Base-by-base conservation (phyloP, 2,797 vertebrate species). In the Schizothorax lantsangensis region DNA sequence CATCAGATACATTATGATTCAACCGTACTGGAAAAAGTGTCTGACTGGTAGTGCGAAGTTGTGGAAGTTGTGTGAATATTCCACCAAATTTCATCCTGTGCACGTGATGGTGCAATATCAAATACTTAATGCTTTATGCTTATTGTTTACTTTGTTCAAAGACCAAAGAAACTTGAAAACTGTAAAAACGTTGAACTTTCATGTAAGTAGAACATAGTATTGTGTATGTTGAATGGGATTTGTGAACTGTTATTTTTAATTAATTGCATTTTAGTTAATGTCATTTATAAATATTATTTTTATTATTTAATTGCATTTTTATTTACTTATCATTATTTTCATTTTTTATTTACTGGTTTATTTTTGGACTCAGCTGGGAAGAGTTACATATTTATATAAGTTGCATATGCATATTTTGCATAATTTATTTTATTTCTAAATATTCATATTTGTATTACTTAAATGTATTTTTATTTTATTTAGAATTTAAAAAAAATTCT, bases 1-100 rank as follows among this genome's bases (percentile, higher is more conserved):
- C 89, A 90, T 90, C 89, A 89, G 86, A 75, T 87, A 59, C 43
- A 79, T 85, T 75, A 66, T 19, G 68, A 64, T 86, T 64, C 30
- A 64, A 66, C 23, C 43, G 0, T 54, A 72, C 69, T 45, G 69
- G 33, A 54, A 66, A 81, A 81, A 62, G 23, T 43, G n/a, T 68
- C 45, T 49, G 26, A 45, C 23, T 23, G 52, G 40, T 26, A 45
- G 40, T 47, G 40, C 19, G 73, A 62, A 59, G 26, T 54, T 69
- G 17, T 19, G 12, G 64, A 81, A 66, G 21, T 33, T 0, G 0
- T 26, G n/a, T 45, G 5, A 33, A 47, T 49, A 26, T 62, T 43
- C 33, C 77, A 62, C 2, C 6, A 38, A 23, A 77, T 77, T 38
- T 15, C 40, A 52, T 12, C 33, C 10, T 78, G 36, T 23, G n/a